phyloP scores from a whole-genome alignment of 2,797 vertebrate genomes.

The Diplodus puntazzo region DNA sequence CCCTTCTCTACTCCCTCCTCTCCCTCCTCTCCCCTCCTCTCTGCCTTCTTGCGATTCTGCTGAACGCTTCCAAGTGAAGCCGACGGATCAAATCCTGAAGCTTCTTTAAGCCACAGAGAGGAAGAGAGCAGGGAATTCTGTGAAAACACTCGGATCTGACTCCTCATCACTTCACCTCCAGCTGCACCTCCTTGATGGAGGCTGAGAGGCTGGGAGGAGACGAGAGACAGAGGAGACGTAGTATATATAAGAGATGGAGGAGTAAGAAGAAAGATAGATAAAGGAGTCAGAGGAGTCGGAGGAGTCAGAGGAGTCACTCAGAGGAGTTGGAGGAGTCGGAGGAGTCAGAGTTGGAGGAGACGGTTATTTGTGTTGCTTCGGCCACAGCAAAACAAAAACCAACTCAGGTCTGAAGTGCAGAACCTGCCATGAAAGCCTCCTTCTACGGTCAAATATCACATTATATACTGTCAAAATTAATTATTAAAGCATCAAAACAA shows the following conservation, averaged over 20 bases:
- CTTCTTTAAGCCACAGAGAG: constrained; percentile 50
- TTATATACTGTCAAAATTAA: no score
- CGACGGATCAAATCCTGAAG: constrained; percentile 55
- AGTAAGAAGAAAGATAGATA: no score
- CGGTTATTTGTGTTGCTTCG: no score
- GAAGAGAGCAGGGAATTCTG: constrained; percentile 49
- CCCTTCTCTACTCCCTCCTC: background rate
- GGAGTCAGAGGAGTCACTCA: no score
- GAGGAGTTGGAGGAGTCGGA: no score
- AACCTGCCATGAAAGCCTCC: background rate
- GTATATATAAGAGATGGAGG: no score
- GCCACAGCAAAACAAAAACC: no score
- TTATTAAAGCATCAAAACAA: background rate
- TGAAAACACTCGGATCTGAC: constrained; percentile 54
- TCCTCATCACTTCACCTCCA: constrained; percentile 42
- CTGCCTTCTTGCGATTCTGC: constrained; percentile 54
- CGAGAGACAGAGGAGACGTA: background rate
- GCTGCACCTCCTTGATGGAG: constrained; percentile 26
- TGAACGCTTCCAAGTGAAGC: constrained; percentile 38
- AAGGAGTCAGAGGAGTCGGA: no score
- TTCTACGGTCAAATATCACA: no score
- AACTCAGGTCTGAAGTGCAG: no score
- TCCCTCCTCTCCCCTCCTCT: background rate
- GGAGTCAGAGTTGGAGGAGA: no score
- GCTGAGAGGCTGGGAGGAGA: background rate